Evolutionary conservation across 2,113 vertebrate genomes (phyloP).

Genomic region (Salvator merianae): DNA sequence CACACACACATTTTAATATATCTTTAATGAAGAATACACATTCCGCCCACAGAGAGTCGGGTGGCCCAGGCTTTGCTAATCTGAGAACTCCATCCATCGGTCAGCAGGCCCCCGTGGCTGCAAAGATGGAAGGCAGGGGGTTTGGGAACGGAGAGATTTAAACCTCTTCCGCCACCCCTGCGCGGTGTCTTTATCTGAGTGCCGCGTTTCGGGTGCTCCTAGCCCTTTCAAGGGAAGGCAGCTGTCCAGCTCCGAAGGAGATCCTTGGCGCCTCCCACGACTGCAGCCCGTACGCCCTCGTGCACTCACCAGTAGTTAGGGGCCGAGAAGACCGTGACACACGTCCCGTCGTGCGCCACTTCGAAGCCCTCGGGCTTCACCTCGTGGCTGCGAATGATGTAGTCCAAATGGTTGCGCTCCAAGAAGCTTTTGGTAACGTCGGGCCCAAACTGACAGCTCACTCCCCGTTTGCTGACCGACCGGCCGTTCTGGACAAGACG

Average conservation of each 20-base stretch:
- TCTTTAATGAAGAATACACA: no score
- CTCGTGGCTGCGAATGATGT: slow-evolving; percentile 93
- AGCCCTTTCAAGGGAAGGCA: background rate
- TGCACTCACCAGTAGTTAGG: slow-evolving; percentile 93
- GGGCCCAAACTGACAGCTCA: slow-evolving; percentile 94
- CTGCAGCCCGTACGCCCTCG: accelerated
- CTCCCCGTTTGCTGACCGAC: slow-evolving; percentile 89
- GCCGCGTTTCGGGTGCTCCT: background rate
- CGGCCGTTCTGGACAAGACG: slow-evolving; percentile 78
- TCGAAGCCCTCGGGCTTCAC: slow-evolving; percentile 94
- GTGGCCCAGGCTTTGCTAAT: no score
- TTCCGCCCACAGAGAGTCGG: no score
- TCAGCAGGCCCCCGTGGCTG: no score
- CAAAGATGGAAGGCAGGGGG: no score
- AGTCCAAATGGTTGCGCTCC: slow-evolving; percentile 88
- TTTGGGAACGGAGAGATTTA: no score
- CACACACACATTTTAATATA: no score
- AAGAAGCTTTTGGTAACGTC: slow-evolving; percentile 90
- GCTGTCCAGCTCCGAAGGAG: background rate
- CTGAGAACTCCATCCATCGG: no score
- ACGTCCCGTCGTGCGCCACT: slow-evolving; percentile 91
- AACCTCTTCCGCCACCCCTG: no score
- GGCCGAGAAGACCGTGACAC: slow-evolving; percentile 95
- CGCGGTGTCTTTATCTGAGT: no score
- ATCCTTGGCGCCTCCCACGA: background rate